These are phyloP conservation scores for Heliconius erato DNA, from an alignment of 2,888 invertebrate species.

Conservation along the genomic window DNA sequence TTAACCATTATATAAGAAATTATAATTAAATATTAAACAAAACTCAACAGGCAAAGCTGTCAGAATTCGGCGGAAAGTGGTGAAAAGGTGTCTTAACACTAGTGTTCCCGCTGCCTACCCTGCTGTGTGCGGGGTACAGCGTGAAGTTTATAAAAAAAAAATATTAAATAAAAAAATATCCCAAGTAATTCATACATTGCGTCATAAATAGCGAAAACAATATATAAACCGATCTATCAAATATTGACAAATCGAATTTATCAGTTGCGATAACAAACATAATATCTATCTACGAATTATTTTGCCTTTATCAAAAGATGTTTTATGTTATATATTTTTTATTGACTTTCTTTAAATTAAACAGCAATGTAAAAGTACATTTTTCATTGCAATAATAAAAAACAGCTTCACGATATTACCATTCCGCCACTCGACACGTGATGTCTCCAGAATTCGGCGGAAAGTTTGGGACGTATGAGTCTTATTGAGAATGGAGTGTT, in stretches of 20 bases:
- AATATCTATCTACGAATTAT: not conserved
- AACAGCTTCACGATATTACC: no score
- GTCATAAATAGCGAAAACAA: slow-evolving; percentile 2
- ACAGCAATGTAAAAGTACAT: no score
- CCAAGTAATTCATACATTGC: not conserved
- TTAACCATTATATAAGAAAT: not conserved
- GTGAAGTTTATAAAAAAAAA: no score
- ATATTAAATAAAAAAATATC: not conserved
- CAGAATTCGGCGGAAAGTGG: no score
- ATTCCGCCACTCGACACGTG: no score
- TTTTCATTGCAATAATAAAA: no score
- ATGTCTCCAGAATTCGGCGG: not conserved
- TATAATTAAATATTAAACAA: not conserved
- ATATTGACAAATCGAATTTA: slow-evolving; percentile 12
- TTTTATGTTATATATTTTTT: not conserved
- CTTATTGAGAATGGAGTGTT: not conserved
- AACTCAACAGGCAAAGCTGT: not conserved
- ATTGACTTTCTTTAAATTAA: not conserved
- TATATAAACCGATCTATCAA: not conserved
- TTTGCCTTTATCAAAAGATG: not conserved
- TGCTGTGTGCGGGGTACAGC: no score
- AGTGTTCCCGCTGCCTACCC: no score
- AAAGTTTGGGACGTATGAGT: not conserved
- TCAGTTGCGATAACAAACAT: slow-evolving; percentile 1
- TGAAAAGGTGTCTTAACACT: no score